Base-by-base conservation (phyloP, 2,797 vertebrate species). In the Cynodonichthys magdalenae region DNA sequence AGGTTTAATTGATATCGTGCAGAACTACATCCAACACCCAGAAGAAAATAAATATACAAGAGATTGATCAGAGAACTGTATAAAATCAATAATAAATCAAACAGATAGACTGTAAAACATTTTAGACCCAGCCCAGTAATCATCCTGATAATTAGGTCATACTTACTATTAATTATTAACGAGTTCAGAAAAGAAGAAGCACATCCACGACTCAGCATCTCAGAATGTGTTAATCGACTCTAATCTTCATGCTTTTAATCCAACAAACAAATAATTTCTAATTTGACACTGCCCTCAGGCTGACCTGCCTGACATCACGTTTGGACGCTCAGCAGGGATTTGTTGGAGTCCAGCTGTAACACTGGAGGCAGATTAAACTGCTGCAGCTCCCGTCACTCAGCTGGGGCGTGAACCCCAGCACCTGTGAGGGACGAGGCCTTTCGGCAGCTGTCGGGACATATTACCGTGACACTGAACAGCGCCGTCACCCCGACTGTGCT, bases 391-490 rank as follows among this genome's bases (percentile, higher is more conserved):
- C 55, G 66, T 58, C 71, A 53, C 19, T 80, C 63, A 69, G 70
- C 70, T 56, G 29, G 47, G 75, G 59, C 19, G 41, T 73, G 66
- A 82, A 80, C 71, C 71, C 52, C 60, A 24, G 69, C 2, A 31
- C 19, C 77, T 48, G 47, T 36, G 31, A 57, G 47, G 66, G 64
- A 55, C 5, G 17, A 58, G 52, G 60, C 70, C 67, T 68, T 57
- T 82, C 77, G 77, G 66, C 75, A 49, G 59, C 48, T 83, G 78
- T 83, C 84, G 69, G 44, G 61, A 72, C 54, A 44, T 2, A 70
- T 85, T 79, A 75, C 77, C 39, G 10, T 73, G 80, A 87, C 63
- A 65, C 65, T 59, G 77, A 61, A 36, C 80, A 80, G 77, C 31
- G n/a, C n/a, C n/a, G n/a, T 52, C 59, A 31, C 68, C 53, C 69